Evolutionary conservation across 2,888 invertebrate species (phyloP).

Genomic region (Melanargia galathea): DNA sequence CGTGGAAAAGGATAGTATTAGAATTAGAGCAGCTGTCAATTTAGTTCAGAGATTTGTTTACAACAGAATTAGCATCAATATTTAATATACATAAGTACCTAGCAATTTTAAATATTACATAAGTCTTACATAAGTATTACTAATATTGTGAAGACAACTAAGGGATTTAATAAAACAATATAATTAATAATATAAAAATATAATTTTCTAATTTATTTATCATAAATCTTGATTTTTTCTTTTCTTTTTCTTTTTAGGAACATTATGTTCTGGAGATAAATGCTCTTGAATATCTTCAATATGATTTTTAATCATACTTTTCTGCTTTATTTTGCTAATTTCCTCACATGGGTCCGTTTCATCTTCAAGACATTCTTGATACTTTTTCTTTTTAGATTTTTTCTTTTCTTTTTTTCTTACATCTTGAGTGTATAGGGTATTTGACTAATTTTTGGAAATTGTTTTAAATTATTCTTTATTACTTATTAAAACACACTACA

Average conservation of each 20-base stretch:
- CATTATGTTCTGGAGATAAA: conserved; percentile 46
- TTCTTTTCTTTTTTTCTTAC: conserved; percentile 31
- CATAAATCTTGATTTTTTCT: conserved; percentile 55
- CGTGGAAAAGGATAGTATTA: too few species aligned
- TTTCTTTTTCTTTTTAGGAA: conserved; percentile 68
- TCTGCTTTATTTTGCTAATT: background rate
- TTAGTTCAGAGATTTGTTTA: too few species aligned
- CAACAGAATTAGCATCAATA: too few species aligned
- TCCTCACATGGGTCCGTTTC: background rate
- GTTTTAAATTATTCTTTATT: too few species aligned
- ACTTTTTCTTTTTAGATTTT: conserved; percentile 48
- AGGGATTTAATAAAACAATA: background rate
- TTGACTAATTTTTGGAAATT: too few species aligned
- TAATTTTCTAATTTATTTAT: conserved; percentile 33
- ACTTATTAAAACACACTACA: too few species aligned
- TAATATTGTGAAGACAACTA: background rate
- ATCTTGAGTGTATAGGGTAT: background rate
- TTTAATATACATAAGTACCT: too few species aligned
- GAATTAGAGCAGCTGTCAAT: too few species aligned
- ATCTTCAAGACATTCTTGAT: conserved; percentile 21
- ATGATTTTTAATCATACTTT: conserved; percentile 33
- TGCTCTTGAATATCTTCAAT: conserved; percentile 35
- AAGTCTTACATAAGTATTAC: too few species aligned
- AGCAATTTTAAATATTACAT: too few species aligned
- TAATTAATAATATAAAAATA: conserved; percentile 15